A percentile compares a stretch with the other conserved stretches of the same genome.
These are phyloP conservation scores for Drosophila mayaguana DNA, from an alignment of 2,888 invertebrate species.

Conservation along the genomic window DNA sequence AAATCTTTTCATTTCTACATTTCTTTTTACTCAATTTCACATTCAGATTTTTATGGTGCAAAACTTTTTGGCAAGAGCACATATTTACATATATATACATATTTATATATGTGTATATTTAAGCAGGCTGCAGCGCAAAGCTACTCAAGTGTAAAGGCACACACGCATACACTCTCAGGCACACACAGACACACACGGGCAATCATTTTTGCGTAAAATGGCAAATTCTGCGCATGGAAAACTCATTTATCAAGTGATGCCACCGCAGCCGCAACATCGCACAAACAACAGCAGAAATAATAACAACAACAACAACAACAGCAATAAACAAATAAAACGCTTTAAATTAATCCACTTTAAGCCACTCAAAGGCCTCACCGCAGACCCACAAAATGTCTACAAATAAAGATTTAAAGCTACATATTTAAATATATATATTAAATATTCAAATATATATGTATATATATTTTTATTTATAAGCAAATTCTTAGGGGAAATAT, in stretches of 20 bases:
- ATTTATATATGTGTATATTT: constrained; percentile 3
- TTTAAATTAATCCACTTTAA: constrained; percentile 79
- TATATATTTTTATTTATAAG: background rate
- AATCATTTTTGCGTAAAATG: constrained; percentile 53
- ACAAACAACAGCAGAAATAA: constrained; percentile 24
- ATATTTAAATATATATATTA: background rate
- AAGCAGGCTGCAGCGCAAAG: constrained; percentile 47
- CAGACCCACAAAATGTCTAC: constrained; percentile 26
- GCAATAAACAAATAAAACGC: constrained; percentile 58
- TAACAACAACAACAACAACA: constrained; percentile 28
- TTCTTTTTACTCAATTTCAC: constrained; percentile 42
- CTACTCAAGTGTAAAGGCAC: constrained; percentile 63
- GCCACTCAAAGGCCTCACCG: constrained; percentile 59
- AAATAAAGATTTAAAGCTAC: background rate
- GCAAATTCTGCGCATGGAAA: constrained; percentile 69
- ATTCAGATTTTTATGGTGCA: constrained; percentile 47
- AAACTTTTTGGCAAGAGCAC: constrained; percentile 17
- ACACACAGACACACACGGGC: constrained; percentile 16
- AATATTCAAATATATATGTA: background rate
- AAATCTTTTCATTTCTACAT: constrained; percentile 28
- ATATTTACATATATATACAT: constrained; percentile 12
- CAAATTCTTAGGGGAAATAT: background rate
- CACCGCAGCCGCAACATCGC: constrained; percentile 55
- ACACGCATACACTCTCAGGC: background rate
- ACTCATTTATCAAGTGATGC: constrained; percentile 74